Evolutionary conservation across 2,888 invertebrate genomes (phyloP), one percentile per base, ranked within the genome.

Genomic region (Cryptus armator): DNA sequence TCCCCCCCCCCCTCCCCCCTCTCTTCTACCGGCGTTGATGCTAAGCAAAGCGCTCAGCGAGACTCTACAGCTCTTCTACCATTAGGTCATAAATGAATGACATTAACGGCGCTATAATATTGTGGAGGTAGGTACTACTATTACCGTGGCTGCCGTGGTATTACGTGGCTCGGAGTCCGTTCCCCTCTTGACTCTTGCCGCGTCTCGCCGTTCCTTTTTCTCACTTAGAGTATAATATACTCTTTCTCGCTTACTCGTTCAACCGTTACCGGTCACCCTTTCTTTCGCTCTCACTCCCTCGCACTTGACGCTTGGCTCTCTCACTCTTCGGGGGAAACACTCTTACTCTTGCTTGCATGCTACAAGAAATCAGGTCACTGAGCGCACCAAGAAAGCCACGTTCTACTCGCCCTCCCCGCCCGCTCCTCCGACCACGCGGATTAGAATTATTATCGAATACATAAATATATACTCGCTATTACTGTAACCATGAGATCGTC

Each of bases 71-170:
- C 79, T 72, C 87, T 91, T 90, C 89, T 90, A 89, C 91, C 91
- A 93, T 93, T 92, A 92, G 92, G 91, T 91, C 91, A 91, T 91
- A 92, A 93, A 93, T 93, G 91, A 93, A 93, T 93, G 93, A 92
- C 92, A 93, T 93, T 93, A 93, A 91, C 92, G 89, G 91, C 91
- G 91, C 91, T 92, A 92, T 93, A 93, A 93, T 93, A 93, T 92
- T 91, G 91, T 91, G 90, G 79, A 86, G 84, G 86, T 86, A 87
- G 85, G 84, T 83, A 87, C 89, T 90, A 89, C 92, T 92, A 92
- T 93, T 93, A 92, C 92, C 92, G 93, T 90, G 59, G 59, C 66
- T n/a, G 92, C 91, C 92, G 92, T 68, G 81, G 90, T 93, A 93
- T 93, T 93, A 93, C 93, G 93, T 93, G 91, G 92, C 91, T 91